phyloP scores from a whole-genome alignment of 2,888 invertebrate genomes.

The Cephus rjabovi region DNA sequence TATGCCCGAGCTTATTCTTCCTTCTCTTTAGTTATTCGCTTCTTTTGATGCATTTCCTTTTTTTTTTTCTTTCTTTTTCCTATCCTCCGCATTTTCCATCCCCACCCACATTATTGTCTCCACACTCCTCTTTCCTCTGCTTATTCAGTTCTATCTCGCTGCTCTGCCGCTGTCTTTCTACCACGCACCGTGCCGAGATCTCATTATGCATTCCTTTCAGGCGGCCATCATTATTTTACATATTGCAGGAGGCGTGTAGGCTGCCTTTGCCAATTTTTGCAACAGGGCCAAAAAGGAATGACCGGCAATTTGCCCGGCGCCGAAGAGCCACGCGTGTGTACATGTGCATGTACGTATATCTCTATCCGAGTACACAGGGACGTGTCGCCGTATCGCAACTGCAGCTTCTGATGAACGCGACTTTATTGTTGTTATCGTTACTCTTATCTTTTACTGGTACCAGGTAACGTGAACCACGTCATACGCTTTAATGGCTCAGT shows the following conservation, averaged over 20 bases:
- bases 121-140: background rate
- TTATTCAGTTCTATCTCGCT: background rate
- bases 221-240: conserved; percentile 60
- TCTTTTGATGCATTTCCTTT: background rate
- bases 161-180: background rate
- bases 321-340: background rate
- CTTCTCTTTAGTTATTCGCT: background rate
- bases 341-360: background rate
- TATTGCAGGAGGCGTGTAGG: conserved; percentile 47
- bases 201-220: conserved; percentile 62
- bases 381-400: background rate
- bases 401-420: background rate
- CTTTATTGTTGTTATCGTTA: background rate
- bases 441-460: background rate
- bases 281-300: conserved; percentile 45
- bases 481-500: background rate
- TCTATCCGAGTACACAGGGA: background rate
- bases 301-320: conserved; percentile 12
- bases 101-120: background rate
- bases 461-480: background rate
- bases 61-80: too few relatives aligned
- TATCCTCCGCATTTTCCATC: background rate
- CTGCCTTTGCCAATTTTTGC: conserved; percentile 54
- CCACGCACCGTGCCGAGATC: conserved; percentile 33
- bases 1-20: background rate